Evolutionary conservation across 1,140 invertebrate genomes (phyloP), one percentile per base, ranked within the genome.

Genomic region (Danaus melanippus): DNA sequence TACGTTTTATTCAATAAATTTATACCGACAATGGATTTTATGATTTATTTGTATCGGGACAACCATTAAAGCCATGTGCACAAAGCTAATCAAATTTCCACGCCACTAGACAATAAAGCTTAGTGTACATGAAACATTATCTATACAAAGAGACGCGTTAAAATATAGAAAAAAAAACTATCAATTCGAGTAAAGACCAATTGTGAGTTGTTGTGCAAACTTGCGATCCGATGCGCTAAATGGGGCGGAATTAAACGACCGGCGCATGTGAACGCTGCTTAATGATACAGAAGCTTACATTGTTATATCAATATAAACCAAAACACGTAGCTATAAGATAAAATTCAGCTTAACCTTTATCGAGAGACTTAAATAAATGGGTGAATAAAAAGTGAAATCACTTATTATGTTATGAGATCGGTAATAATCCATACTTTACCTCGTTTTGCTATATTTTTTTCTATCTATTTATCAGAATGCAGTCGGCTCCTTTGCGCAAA

Each of bases 1-100:
- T 43, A 49, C 12, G 12, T 21, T 49, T 49, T 49, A 32, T n/a
- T 21, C 53, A 53, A 65, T 65, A 61, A 61, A 65, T 65, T 65
- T 50, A 42, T 55, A 51, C 52, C 21, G 58, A 64, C 58, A 64
- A 61, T 58, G 47, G 55, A 51, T 50, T 41, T n/a, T 58, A 48
- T 57, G 55, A 64, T 61, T 50, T 61, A 61, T 56, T 45, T 60
- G 49, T 50, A 60, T 53, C 52, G 61, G 12, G 42, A 56, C 39
- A 21, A 43, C 51, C 49, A 63, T 62, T 62, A 58, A 55, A 52
- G 55, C 58, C 55, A 46, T 64, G 56, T 61, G 56, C 66, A 78
- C 77, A 79, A 74, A 76, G 71, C 72, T 76, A 79, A 85, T 82
- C 65, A 71, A 82, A 82, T 80, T 84, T 85, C 73, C 79, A 82